A percentile compares a stretch with the other conserved stretches of the same genome.
Conservation (phyloP, 1,140 invertebrate species). For the Bombus ignitus region DNA sequence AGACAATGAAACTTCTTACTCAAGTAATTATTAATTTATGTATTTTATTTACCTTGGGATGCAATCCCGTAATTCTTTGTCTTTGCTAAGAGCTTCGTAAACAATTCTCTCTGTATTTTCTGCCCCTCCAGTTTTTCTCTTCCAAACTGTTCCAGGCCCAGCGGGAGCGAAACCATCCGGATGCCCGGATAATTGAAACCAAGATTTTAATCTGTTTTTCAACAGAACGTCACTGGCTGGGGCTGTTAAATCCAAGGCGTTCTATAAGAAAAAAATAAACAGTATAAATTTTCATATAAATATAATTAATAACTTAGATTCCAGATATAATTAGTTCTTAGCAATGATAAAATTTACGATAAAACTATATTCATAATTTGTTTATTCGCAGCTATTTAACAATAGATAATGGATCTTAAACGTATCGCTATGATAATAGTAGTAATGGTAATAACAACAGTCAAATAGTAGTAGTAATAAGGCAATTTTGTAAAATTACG, state of each 20-base stretch:
- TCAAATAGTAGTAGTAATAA: neutral
- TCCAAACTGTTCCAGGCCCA: conserved; percentile 96
- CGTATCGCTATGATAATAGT: too few relatives aligned
- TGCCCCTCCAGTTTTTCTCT: conserved; percentile 87
- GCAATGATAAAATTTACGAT: neutral
- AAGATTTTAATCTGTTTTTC: conserved; percentile 89
- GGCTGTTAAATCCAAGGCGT: conserved; percentile 95
- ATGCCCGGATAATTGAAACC: conserved; percentile 97
- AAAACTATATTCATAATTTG: neutral
- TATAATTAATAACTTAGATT: too few relatives aligned
- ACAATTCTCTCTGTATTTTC: conserved; percentile 92
- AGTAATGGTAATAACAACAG: too few relatives aligned
- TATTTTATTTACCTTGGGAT: conserved; percentile 86
- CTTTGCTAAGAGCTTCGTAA: conserved; percentile 91
- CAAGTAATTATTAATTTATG: neutral
- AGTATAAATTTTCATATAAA: neutral
- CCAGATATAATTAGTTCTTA: too few relatives aligned
- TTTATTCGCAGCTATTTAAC: neutral
- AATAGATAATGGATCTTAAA: too few relatives aligned
- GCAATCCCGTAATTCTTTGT: conserved; percentile 88
- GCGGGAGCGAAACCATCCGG: conserved; percentile 96
- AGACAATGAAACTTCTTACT: neutral
- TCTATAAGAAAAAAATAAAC: conserved; percentile 85
- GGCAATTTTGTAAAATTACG: neutral
- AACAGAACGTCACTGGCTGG: conserved; percentile 94